Evolutionary conservation across 2,113 vertebrate species (phyloP), one percentile per base, ranked within the genome.

Genomic region (Gallinago jamesoni): DNA sequence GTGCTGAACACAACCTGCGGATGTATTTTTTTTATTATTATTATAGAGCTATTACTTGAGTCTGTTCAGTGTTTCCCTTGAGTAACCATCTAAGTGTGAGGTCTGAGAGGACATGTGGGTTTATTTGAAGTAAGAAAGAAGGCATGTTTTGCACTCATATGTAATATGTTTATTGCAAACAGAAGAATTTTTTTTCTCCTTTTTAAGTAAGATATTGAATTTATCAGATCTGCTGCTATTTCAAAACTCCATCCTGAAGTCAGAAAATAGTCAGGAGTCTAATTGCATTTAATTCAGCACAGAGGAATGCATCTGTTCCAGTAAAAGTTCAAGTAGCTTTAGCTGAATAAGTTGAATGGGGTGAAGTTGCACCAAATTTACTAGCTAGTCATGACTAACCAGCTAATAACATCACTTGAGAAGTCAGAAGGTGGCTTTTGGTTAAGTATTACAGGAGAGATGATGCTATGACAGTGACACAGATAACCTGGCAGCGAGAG

Each of bases 11-110:
- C 35, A 87, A 60, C 21, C 76, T 96, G 90, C 86, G 89, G 80
- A 81, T 82, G 83, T 84, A 3, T 66, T 82, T 89, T 64, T 63
- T 60, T 60, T 39, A 39, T 37, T 60, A 89, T 89, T 82, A 87
- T 82, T 92, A 69, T 33, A 76, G 35, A 93, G 76, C 80, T 93
- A 62, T 90, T 94, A 89, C 84, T 82, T 31, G 57, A 89, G 73
- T 47, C 64, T 92, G 88, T 82, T 92, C 53, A 66, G 74, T 80
- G 62, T 81, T 72, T 90, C 89, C 69, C 85, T 68, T 6, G 75
- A 87, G 90, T 63, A 53, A 73, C 66, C 82, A 13, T 75, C 52
- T 94, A 94, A 59, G 50, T 83, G 78, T 93, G 79, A 89, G 59
- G 86, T 84, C 76, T 53, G 77, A 41, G 56, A 75, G 83, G 66